Base-by-base conservation (phyloP, 1,140 invertebrate species). In the Papilio dardanus region DNA sequence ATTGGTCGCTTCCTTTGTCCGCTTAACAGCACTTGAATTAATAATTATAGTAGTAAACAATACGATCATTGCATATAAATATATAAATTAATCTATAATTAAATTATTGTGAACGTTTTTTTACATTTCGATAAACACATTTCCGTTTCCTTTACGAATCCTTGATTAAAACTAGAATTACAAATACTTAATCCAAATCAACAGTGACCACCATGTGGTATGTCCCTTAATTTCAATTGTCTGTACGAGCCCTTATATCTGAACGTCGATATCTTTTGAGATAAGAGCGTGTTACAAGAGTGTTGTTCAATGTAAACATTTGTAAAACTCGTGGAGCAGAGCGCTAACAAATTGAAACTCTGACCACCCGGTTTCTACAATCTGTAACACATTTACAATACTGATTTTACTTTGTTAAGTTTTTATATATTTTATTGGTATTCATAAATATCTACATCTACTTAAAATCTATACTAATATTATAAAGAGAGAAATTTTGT, bases 1-100 rank as follows among this genome's bases (percentile, higher is more conserved):
- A 67, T 78, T 80, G 76, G 71, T 1, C 42, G 71, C 71, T 35
- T 73, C 71, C 71, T 73, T 73, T 73, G 68, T 46, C 68, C 40
- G 21, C 37, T 35, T 28, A 62, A 62, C 54, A 62, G 14, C 54
- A 62, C 12, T 62, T 28, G 54, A 62, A 62, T 62, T 30, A 62
- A 10, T 62, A 62, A 62, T 62, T 28, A 62, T 30, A 12, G 24
- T 28, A 30, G 12, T 28, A 24, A 62, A 62, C 54, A 62, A 62
- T 28, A 62, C 54, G 54, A 24, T 28, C 12, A 24, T 28, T 62
- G 24, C 54, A 30, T 62, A 62, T 30, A 62, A 62, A 62, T 62
- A 14, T 62, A 30, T 28, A 10, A 28, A 28, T 62, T 24, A 62
- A 30, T 30, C 30, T 62, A 14, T 62, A 62, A 28, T 62, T 62